Evolutionary conservation across 2,888 invertebrate genomes (phyloP).

Genomic region (Mechanitis mazaeus): DNA sequence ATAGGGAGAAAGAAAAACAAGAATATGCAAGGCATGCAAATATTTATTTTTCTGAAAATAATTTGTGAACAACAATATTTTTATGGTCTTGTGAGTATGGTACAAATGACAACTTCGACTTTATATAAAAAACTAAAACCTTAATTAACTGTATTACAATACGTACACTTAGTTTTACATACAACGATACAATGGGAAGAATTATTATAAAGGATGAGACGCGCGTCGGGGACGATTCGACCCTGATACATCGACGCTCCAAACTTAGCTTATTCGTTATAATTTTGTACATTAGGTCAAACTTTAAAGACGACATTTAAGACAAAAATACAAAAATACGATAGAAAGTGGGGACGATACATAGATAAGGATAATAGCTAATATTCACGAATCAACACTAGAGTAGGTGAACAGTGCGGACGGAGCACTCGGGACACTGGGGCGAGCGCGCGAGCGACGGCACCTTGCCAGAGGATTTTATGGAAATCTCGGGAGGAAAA

Average conservation of each 20-base stretch:
- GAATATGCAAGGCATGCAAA: conserved; percentile 67
- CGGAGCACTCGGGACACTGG: conserved; percentile 31
- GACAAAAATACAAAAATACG: conserved; percentile 17
- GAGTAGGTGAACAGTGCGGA: conserved; percentile 31
- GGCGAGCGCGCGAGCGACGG: conserved; percentile 8
- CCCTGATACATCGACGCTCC: background rate
- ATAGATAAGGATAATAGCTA: conserved; percentile 30
- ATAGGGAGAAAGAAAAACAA: conserved; percentile 42
- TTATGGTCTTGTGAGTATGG: conserved; percentile 62
- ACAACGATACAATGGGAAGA: conserved; percentile 12
- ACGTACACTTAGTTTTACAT: conserved; percentile 26
- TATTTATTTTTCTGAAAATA: conserved; percentile 72
- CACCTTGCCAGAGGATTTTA: background rate
- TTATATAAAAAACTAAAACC: conserved; percentile 71
- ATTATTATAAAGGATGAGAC: conserved; percentile 9
- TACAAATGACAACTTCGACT: conserved; percentile 71
- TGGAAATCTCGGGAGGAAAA: no score
- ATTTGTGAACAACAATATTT: conserved; percentile 71
- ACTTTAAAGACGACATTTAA: conserved; percentile 18
- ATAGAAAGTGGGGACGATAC: conserved; percentile 27
- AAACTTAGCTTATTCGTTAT: conserved; percentile 32
- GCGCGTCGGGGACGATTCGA: background rate
- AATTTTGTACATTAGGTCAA: conserved; percentile 37
- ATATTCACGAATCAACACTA: conserved; percentile 46
- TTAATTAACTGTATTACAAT: conserved; percentile 35